Evolutionary conservation across 2,888 invertebrate species (phyloP).

Genomic region (Drosophila suboccidentalis): DNA sequence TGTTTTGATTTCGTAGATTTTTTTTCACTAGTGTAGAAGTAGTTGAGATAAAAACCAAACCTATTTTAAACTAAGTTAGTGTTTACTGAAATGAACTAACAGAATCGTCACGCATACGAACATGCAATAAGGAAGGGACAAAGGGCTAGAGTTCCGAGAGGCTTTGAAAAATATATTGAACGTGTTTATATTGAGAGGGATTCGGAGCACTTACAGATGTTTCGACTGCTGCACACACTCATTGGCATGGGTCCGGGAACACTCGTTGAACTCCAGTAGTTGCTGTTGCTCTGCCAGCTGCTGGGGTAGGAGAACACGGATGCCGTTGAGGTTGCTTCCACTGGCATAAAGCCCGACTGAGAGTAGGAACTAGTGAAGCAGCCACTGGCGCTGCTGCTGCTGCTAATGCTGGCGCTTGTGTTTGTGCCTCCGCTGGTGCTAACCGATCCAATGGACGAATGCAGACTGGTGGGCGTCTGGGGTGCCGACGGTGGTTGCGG

Average conservation of each 20-base stretch:
- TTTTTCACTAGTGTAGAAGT: too few relatives aligned
- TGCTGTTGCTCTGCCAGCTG: constrained; percentile 84
- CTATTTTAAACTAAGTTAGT: too few relatives aligned
- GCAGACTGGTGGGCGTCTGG: constrained; percentile 80
- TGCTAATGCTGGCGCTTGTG: constrained; percentile 46
- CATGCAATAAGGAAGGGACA: too few relatives aligned
- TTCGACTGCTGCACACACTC: constrained; percentile 73
- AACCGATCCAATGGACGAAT: constrained; percentile 62
- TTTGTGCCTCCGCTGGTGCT: constrained; percentile 51
- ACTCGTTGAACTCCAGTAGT: constrained; percentile 83
- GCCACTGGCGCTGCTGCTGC: constrained; percentile 35
- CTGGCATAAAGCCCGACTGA: constrained; percentile 83
- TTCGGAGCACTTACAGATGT: constrained; percentile 60
- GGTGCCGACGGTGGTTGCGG: constrained; percentile 83
- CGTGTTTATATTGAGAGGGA: background rate
- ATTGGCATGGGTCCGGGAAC: constrained; percentile 78
- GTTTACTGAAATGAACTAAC: too few relatives aligned
- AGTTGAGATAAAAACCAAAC: too few relatives aligned
- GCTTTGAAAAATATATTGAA: too few relatives aligned
- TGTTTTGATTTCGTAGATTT: too few relatives aligned
- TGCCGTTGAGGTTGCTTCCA: constrained; percentile 83
- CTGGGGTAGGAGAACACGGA: constrained; percentile 84
- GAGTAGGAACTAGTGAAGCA: constrained; percentile 79
- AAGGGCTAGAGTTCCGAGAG: too few relatives aligned
- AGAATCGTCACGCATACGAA: too few relatives aligned